Conservation (phyloP, 2,797 vertebrate genomes). For the Acanthurus lineatus region DNA sequence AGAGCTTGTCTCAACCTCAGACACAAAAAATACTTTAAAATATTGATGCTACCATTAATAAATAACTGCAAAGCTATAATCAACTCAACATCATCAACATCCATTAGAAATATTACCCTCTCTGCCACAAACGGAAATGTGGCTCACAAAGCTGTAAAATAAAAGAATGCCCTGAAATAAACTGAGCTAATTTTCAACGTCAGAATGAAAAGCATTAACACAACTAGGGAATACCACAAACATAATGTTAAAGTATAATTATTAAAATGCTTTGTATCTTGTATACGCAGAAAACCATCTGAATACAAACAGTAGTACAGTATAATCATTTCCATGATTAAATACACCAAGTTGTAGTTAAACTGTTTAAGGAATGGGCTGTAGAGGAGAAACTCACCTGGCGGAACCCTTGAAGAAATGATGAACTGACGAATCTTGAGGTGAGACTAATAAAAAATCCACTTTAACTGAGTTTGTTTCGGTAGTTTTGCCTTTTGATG, state of each 20-base stretch:
- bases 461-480: background rate
- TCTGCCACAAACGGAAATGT: background rate
- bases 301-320: slow-evolving; percentile 20
- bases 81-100: background rate
- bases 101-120: background rate
- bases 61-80: background rate
- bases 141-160: background rate
- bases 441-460: background rate
- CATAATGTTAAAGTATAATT: background rate
- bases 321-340: background rate
- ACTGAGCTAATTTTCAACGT: background rate
- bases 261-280: background rate
- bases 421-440: background rate
- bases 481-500: slow-evolving; percentile 9
- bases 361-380: background rate
- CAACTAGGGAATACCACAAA: background rate
- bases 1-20: background rate
- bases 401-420: background rate
- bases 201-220: background rate
- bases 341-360: background rate
- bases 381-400: slow-evolving; percentile 40
- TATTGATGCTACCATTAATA: background rate
- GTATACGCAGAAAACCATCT: background rate
- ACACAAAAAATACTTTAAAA: background rate
- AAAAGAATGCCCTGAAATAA: background rate